phyloP scores from a whole-genome alignment of 2,113 vertebrate species.

The Noturus placidus region DNA sequence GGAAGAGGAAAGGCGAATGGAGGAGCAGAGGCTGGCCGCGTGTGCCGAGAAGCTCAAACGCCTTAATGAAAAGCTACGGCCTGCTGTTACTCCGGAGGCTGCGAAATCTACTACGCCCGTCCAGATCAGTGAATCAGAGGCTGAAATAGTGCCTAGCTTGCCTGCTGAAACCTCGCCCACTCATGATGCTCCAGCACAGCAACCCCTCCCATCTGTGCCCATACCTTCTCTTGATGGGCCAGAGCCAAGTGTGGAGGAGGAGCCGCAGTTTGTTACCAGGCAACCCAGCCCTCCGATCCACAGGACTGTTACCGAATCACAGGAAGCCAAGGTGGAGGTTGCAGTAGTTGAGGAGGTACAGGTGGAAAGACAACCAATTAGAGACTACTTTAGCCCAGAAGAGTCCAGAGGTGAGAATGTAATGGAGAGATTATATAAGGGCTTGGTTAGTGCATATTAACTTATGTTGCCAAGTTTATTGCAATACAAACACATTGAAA shows the following conservation, averaged over 20 bases:
- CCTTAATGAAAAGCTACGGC: conserved; percentile 91
- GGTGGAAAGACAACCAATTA: conserved; percentile 78
- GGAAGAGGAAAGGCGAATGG: conserved; percentile 96
- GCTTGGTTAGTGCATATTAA: neutral
- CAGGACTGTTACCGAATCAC: conserved; percentile 61
- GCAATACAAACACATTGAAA: neutral
- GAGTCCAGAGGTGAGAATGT: conserved; percentile 66
- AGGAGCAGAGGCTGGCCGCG: conserved; percentile 93
- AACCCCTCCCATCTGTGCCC: conserved; percentile 21
- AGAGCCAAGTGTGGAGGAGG: conserved; percentile 60
- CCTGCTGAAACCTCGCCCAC: conserved; percentile 35
- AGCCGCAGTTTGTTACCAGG: conserved; percentile 56
- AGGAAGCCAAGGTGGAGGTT: conserved; percentile 63
- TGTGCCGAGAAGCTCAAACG: conserved; percentile 96
- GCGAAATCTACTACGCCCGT: conserved; percentile 56
- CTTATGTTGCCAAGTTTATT: neutral
- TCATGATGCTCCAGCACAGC: conserved; percentile 25
- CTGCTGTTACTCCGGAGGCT: conserved; percentile 50
- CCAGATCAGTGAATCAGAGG: conserved; percentile 23
- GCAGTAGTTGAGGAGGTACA: conserved; percentile 59
- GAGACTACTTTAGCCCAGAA: conserved; percentile 69
- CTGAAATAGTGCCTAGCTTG: conserved; percentile 40
- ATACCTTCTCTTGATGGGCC: conserved; percentile 35
- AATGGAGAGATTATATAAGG: neutral
- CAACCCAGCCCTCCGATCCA: conserved; percentile 66